A percentile compares a stretch with the other conserved stretches of the same genome.
phyloP scores from a whole-genome alignment of 23 tunicate species.

The Corella eumyota region DNA sequence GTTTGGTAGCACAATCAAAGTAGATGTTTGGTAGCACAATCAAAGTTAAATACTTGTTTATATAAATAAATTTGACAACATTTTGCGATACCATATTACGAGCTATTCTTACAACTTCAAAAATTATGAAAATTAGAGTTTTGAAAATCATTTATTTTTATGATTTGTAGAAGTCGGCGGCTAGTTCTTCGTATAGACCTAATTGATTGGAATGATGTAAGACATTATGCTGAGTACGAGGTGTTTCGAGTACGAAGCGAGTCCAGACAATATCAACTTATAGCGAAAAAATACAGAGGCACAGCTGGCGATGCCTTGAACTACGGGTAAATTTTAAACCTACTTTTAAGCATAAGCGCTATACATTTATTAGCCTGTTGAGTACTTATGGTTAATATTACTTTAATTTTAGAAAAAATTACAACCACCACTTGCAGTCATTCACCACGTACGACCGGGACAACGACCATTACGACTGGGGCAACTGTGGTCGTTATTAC shows the following conservation, averaged over 20 bases:
- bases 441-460: slow-evolving; percentile 20
- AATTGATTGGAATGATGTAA: slow-evolving; percentile 43
- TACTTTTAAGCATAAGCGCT: no score
- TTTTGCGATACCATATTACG: no score
- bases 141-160: no score
- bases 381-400: neutral
- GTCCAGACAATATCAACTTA: slow-evolving; percentile 24
- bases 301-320: slow-evolving; percentile 67
- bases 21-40: neutral
- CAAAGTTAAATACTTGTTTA: no score
- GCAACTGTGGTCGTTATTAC: slow-evolving; percentile 72
- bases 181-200: slow-evolving; percentile 49
- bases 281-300: slow-evolving; percentile 34
- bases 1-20: neutral
- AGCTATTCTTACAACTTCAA: no score
- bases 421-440: slow-evolving; percentile 30
- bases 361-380: neutral
- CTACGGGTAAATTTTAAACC: slow-evolving; percentile 17
- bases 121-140: no score
- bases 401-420: slow-evolving; percentile 20
- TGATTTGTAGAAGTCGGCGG: slow-evolving; percentile 10
- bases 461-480: slow-evolving; percentile 33
- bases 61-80: no score
- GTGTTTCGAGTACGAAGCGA: slow-evolving; percentile 29
- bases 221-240: slow-evolving; percentile 41